Percentiles rank a stretch among this genome's conserved stretches.
phyloP scores from a whole-genome alignment of 92 coral and sea anemone species.

The Virgularia gustaviana region DNA sequence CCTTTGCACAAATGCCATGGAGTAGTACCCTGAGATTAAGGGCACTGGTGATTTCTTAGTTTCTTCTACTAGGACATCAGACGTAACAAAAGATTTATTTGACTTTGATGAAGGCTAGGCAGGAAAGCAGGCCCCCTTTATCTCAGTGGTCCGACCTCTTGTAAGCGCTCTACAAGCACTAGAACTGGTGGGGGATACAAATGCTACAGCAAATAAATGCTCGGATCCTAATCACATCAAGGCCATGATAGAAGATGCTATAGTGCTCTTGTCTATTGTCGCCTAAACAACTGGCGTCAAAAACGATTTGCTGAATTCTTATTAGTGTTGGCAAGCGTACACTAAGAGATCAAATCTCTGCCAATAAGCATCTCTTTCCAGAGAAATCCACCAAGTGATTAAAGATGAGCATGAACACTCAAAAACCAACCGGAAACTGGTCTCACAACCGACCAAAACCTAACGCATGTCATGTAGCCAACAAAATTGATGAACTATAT shows the following conservation, averaged over 20 bases:
- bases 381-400: slow-evolving; percentile 8
- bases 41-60: slow-evolving; percentile 30
- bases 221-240: background rate
- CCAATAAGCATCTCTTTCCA: slow-evolving; percentile 13
- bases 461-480: slow-evolving; percentile 31
- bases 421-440: slow-evolving; percentile 1
- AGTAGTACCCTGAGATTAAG: slow-evolving; percentile 21
- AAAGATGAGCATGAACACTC: slow-evolving; percentile 26
- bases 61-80: background rate
- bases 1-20: slow-evolving; percentile 25
- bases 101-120: slow-evolving; percentile 7
- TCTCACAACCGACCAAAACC: slow-evolving; percentile 18
- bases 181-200: background rate
- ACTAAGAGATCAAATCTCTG: slow-evolving; percentile 4
- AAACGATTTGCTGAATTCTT: slow-evolving; percentile 12
- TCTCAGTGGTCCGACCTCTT: slow-evolving; percentile 19
- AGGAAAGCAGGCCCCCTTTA: slow-evolving; percentile 4
- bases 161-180: slow-evolving; percentile 13
- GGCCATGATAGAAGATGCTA: background rate
- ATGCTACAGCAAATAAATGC: background rate
- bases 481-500: slow-evolving; percentile 16
- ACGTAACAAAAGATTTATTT: slow-evolving; percentile 19
- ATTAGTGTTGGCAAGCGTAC: background rate
- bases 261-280: background rate
- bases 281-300: background rate